Percentiles rank a stretch among this genome's conserved stretches.
These are phyloP conservation scores for Helicoverpa armigera DNA, from an alignment of 1,140 invertebrate species.

Conservation along the genomic window DNA sequence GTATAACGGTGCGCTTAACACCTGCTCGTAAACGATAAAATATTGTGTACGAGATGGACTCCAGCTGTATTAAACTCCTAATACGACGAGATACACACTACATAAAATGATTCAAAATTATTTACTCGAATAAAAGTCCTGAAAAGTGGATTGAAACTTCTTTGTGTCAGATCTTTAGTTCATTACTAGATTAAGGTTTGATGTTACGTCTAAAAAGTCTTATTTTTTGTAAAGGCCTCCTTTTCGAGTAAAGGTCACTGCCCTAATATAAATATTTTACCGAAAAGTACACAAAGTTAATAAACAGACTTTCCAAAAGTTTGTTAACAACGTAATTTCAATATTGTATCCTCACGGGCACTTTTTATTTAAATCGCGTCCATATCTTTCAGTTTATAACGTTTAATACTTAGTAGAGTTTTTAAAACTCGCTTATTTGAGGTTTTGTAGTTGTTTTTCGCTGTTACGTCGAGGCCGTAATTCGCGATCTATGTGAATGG, in stretches of 20 bases:
- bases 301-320: background rate
- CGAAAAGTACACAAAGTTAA: background rate
- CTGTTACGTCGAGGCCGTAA: conserved; percentile 38
- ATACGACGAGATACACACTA: background rate
- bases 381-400: conserved; percentile 27
- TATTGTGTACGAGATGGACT: conserved; percentile 6
- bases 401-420: conserved; percentile 14
- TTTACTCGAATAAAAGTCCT: background rate
- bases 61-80: conserved; percentile 10
- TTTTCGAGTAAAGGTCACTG: too few relatives aligned
- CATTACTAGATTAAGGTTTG: too few relatives aligned
- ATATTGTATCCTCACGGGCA: conserved; percentile 7
- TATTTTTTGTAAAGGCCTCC: too few relatives aligned
- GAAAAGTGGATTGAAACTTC: too few relatives aligned
- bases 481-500: conserved; percentile 48
- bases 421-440: conserved; percentile 47
- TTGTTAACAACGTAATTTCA: conserved; percentile 20
- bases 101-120: background rate
- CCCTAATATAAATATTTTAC: background rate
- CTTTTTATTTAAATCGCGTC: conserved; percentile 30
- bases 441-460: conserved; percentile 48
- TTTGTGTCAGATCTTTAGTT: too few relatives aligned
- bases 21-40: conserved; percentile 41
- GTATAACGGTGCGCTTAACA: conserved; percentile 34
- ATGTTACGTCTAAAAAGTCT: too few relatives aligned